Conservation (phyloP, 2,888 invertebrate species). For the Caenorhabditis drosophilae region DNA sequence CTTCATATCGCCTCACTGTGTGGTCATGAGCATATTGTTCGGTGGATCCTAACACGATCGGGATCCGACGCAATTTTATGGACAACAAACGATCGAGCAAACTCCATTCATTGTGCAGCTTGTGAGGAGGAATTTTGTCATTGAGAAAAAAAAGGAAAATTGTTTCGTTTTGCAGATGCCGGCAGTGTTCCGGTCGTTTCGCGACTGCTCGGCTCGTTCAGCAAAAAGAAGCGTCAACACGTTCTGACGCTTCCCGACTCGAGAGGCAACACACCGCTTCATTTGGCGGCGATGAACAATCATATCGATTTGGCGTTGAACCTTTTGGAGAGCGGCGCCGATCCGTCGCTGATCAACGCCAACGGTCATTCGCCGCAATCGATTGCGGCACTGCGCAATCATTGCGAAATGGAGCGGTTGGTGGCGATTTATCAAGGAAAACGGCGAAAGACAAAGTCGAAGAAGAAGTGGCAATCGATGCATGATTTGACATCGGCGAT, state of each 20-base stretch:
- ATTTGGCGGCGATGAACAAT: constrained; percentile 62
- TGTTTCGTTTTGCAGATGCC: constrained; percentile 44
- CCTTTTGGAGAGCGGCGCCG: constrained; percentile 61
- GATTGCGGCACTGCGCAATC: constrained; percentile 50
- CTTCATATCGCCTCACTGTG: constrained; percentile 62
- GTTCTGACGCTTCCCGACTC: constrained; percentile 54
- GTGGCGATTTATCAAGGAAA: constrained; percentile 35
- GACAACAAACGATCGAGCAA: constrained; percentile 61
- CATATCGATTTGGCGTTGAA: constrained; percentile 54
- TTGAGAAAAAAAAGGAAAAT: background rate
- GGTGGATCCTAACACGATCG: constrained; percentile 50
- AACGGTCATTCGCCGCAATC: constrained; percentile 52
- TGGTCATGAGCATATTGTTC: constrained; percentile 57
- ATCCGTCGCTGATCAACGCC: constrained; percentile 50
- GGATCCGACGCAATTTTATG: constrained; percentile 52
- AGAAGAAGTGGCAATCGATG: constrained; percentile 34
- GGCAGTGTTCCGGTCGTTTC: constrained; percentile 56
- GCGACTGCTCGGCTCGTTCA: constrained; percentile 51
- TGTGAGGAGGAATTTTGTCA: constrained; percentile 44
- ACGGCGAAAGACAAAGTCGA: constrained; percentile 27
- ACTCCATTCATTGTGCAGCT: constrained; percentile 63
- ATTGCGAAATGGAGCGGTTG: constrained; percentile 43
- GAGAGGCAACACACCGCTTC: constrained; percentile 65
- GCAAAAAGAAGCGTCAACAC: constrained; percentile 47
- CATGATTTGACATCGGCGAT: constrained; percentile 29